Evolutionary conservation across 2,797 vertebrate genomes (phyloP).

Genomic region (Cryptoprocta ferox): DNA sequence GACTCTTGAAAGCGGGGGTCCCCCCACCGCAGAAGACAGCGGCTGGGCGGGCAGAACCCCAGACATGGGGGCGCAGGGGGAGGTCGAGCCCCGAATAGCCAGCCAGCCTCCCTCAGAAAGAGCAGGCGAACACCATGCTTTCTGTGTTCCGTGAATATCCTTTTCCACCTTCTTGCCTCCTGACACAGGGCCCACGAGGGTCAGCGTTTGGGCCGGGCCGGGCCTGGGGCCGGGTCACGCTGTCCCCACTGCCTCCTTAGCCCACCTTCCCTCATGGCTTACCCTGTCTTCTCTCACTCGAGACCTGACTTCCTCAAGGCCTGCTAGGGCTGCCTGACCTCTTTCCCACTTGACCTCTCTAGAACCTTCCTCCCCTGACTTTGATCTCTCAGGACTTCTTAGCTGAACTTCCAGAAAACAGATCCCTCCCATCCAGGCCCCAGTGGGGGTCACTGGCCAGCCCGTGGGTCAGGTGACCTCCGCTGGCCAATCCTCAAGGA

Average conservation of each 20-base stretch:
- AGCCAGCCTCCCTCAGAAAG: not conserved
- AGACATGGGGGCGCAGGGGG: rapidly evolving
- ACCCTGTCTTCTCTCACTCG: not conserved
- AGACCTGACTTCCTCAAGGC: not conserved
- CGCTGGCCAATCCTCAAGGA: not conserved
- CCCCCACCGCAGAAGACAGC: rapidly evolving
- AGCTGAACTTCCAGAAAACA: not conserved
- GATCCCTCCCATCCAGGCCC: not conserved
- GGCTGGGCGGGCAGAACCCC: rapidly evolving
- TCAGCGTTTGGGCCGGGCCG: not conserved
- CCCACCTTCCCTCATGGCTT: rapidly evolving
- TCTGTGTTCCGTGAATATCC: rapidly evolving
- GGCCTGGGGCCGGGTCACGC: rapidly evolving
- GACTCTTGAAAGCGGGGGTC: not conserved
- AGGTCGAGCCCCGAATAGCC: too few species aligned
- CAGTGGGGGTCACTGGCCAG: not conserved
- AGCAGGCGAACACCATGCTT: not conserved
- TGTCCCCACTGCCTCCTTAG: not conserved
- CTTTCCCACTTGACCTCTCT: not conserved
- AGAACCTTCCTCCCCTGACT: not conserved
- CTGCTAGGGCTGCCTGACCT: not conserved
- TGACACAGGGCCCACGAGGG: rapidly evolving
- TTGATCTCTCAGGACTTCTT: not conserved
- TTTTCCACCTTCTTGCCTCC: not conserved
- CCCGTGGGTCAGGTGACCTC: not conserved